Conservation (phyloP, 2,888 invertebrate species). For the Eristalis pertinax region DNA sequence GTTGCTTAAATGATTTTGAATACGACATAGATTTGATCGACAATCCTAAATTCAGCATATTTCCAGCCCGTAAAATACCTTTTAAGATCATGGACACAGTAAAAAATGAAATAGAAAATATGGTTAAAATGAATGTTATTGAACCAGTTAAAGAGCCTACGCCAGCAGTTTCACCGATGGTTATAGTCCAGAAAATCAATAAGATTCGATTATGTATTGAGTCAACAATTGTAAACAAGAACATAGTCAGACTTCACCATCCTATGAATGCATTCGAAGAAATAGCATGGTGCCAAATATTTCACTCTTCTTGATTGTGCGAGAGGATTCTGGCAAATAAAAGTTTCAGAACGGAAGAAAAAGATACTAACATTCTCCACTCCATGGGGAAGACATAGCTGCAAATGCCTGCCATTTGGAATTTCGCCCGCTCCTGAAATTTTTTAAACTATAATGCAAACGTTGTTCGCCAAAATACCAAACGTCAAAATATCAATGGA, state of each 20-base stretch:
- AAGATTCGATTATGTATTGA: slow-evolving; percentile 41
- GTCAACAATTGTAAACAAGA: slow-evolving; percentile 42
- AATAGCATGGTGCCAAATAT: slow-evolving; percentile 9
- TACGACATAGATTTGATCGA: too few species aligned
- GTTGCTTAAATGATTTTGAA: too few species aligned
- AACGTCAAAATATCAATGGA: slow-evolving; percentile 68
- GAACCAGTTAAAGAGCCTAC: slow-evolving; percentile 28
- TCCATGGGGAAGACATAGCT: not conserved
- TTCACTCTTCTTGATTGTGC: slow-evolving; percentile 36
- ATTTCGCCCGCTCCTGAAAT: not conserved
- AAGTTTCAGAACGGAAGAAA: slow-evolving; percentile 18
- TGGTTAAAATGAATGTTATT: not conserved
- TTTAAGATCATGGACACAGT: too few species aligned
- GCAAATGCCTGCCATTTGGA: not conserved
- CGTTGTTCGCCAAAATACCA: slow-evolving; percentile 37
- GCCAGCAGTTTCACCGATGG: slow-evolving; percentile 25
- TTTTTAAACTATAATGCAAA: slow-evolving; percentile 1
- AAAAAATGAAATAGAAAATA: too few species aligned
- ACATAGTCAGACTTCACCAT: slow-evolving; percentile 51
- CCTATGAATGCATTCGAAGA: slow-evolving; percentile 52
- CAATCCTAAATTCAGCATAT: too few species aligned
- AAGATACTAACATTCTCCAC: too few species aligned
- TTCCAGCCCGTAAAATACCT: too few species aligned
- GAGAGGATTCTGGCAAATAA: slow-evolving; percentile 62
- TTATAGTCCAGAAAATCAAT: not conserved